Evolutionary conservation across 2,797 vertebrate genomes (phyloP), one percentile per base, ranked within the genome.

Genomic region (Lutjanus argentimaculatus): DNA sequence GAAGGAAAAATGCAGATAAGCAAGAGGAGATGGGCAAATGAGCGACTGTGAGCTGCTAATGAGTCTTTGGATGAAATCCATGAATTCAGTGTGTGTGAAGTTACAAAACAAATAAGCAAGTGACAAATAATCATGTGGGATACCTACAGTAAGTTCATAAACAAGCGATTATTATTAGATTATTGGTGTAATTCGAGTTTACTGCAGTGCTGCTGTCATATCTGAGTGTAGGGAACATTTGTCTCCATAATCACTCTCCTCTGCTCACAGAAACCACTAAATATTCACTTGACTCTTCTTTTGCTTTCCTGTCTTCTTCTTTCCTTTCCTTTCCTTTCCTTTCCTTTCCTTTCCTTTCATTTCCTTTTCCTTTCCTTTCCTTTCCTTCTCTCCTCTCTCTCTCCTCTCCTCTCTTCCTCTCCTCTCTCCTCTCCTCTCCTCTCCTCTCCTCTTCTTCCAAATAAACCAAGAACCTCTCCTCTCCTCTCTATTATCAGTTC

Each of bases 401-500:
- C 51, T 45, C n/a, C 56, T 79, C 59, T 19, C 14, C 16, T 51
- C 21, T 59, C 40, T 40, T 21, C 51, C 61, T 53, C 16, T 43
- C 52, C 65, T 42, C 45, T 51, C 36, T 64, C 52, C 40, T 71
- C 56, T 68, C 58, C 57, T 67, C 48, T 2, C 16, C 22, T 25
- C 45, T 48, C 11, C 30, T 46, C 45, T 46, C 12, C 45, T 45
- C 43, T 45, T 11, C 43, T 45, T 16, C 21, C n/a, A n/a, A n/a
- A n/a, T n/a, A n/a, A n/a, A n/a, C n/a, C n/a, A n/a, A n/a, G n/a
- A n/a, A n/a, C 43, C 43, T 45, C 43, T n/a, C 51, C 25, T 61
- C 17, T 49, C 12, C 43, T 74, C 52, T 49, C 19, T 71, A 89
- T 80, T 68, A 69, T 80, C 69, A 49, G 69, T n/a, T 68, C 77